These are phyloP conservation scores for Sesia bembeciformis DNA, from an alignment of 2,888 invertebrate species.

Conservation along the genomic window DNA sequence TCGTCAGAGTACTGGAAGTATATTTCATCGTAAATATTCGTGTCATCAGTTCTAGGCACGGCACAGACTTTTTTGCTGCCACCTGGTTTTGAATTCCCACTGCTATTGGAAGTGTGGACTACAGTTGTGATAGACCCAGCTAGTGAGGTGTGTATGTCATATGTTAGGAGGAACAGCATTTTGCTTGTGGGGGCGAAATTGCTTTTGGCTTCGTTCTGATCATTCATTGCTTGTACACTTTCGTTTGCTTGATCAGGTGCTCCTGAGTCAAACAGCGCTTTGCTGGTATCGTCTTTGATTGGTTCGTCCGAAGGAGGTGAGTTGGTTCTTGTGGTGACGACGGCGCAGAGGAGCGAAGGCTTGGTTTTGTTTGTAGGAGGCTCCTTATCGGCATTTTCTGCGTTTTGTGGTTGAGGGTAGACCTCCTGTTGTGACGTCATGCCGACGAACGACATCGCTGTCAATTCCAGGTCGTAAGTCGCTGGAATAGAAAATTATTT, in stretches of 20 bases:
- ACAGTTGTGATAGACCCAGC: constrained; percentile 62
- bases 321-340: constrained; percentile 47
- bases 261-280: constrained; percentile 57
- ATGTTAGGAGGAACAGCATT: constrained; percentile 77
- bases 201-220: constrained; percentile 81
- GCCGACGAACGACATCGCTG: constrained; percentile 63
- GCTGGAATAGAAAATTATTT: constrained; percentile 27
- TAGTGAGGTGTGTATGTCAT: constrained; percentile 79
- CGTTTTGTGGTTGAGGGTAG: constrained; percentile 43
- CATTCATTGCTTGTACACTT: constrained; percentile 83
- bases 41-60: constrained; percentile 47
- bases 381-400: constrained; percentile 49
- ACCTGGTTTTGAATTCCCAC: constrained; percentile 66
- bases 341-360: constrained; percentile 57
- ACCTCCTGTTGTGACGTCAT: constrained; percentile 50
- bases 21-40: constrained; percentile 61
- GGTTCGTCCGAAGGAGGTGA: constrained; percentile 37
- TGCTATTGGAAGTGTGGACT: constrained; percentile 56
- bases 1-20: constrained; percentile 76
- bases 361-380: constrained; percentile 40
- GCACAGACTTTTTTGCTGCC: constrained; percentile 67
- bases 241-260: constrained; percentile 42
- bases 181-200: constrained; percentile 45
- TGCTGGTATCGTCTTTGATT: constrained; percentile 50
- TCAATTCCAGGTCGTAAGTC: constrained; percentile 55